Evolutionary conservation across 2,113 vertebrate genomes (phyloP).

Genomic region (Thermophis baileyi): DNA sequence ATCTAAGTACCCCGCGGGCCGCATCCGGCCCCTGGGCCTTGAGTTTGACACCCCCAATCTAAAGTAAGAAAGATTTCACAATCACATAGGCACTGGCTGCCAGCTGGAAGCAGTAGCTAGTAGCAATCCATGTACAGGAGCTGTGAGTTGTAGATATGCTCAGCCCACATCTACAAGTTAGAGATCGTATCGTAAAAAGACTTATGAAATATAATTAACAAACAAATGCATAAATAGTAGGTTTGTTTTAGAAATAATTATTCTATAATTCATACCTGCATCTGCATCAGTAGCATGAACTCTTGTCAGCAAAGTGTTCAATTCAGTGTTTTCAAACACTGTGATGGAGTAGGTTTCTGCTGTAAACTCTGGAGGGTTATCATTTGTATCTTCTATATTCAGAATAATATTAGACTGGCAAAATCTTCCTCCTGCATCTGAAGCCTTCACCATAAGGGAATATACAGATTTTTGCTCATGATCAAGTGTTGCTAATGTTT

Average conservation of each 20-base stretch:
- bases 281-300: conserved; percentile 88
- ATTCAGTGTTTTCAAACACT: conserved; percentile 94
- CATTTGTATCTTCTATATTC: conserved; percentile 87
- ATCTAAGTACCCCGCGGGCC: no score
- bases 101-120: neutral
- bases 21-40: no score
- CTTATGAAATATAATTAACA: neutral
- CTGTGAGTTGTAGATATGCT: neutral
- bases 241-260: neutral
- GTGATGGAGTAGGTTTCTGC: conserved; percentile 83
- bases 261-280: conserved; percentile 69
- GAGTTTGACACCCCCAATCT: neutral
- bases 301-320: conserved; percentile 81
- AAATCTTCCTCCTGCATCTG: conserved; percentile 88
- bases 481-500: conserved; percentile 82
- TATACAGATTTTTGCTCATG: conserved; percentile 82
- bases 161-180: neutral
- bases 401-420: conserved; percentile 83
- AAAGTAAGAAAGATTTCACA: neutral
- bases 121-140: neutral
- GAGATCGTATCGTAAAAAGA: neutral
- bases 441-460: conserved; percentile 79
- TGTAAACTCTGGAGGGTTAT: conserved; percentile 87
- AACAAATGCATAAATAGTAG: neutral
- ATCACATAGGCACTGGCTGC: neutral